These are phyloP conservation scores for Lordiphosa fenestrarum DNA, from an alignment of 2,888 invertebrate species.

Conservation along the genomic window DNA sequence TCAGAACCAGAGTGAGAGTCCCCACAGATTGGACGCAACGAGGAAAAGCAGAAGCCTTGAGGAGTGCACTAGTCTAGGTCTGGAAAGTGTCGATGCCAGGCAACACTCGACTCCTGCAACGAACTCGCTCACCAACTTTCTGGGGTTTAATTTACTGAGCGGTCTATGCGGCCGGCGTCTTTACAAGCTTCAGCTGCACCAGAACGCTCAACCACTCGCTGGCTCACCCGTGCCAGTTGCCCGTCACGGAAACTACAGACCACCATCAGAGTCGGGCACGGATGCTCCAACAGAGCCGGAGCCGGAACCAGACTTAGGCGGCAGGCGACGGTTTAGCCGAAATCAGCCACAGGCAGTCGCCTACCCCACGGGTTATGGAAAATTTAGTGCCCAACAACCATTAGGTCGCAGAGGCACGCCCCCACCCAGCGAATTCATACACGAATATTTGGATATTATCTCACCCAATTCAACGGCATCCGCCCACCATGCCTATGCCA, in stretches of 20 bases:
- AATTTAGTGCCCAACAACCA: background rate
- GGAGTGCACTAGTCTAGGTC: constrained; percentile 13
- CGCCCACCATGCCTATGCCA: background rate
- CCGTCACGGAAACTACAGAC: background rate
- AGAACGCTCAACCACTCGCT: background rate
- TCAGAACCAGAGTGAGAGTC: constrained; percentile 10
- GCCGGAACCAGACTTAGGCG: background rate
- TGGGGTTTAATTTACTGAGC: constrained; percentile 37
- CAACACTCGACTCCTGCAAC: background rate
- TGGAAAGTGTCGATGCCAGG: background rate
- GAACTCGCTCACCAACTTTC: constrained; percentile 17
- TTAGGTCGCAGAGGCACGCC: constrained; percentile 18
- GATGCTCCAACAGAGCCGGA: background rate
- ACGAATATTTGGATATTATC: constrained; percentile 1
- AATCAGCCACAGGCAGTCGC: background rate
- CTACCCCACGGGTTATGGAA: background rate
- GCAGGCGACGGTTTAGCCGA: background rate
- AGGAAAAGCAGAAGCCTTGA: constrained; percentile 29
- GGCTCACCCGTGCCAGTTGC: background rate
- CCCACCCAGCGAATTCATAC: constrained; percentile 13
- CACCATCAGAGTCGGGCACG: background rate
- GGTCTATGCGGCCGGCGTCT: constrained; percentile 58
- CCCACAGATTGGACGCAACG: constrained; percentile 17
- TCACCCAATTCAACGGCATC: background rate
- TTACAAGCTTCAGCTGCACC: constrained; percentile 17